Conservation (phyloP, 2,797 vertebrate genomes). For the Protonibea diacanthus region DNA sequence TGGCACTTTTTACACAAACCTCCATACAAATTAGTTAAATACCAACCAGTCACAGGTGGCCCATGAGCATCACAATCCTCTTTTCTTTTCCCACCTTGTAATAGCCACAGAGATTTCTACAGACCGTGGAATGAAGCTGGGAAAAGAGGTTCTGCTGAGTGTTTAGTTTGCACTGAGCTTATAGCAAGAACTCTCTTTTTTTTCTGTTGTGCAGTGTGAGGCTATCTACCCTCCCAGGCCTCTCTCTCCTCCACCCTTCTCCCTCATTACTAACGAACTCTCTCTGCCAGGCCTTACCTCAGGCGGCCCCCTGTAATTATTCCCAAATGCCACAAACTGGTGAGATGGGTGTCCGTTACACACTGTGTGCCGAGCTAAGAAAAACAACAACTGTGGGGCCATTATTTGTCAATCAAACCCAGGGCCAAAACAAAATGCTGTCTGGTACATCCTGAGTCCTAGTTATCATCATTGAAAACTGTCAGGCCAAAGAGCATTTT, state of each 20-base stretch:
- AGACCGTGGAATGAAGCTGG: slow-evolving; percentile 49
- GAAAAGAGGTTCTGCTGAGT: slow-evolving; percentile 55
- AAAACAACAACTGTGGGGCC: slow-evolving; percentile 84
- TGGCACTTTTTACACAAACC: slow-evolving; percentile 59
- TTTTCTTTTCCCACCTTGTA: slow-evolving; percentile 45
- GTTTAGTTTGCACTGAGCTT: slow-evolving; percentile 66
- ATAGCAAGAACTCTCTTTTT: slow-evolving; percentile 36
- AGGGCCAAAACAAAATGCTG: slow-evolving; percentile 83
- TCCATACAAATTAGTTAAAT: slow-evolving; percentile 72
- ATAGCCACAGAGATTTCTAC: slow-evolving; percentile 50
- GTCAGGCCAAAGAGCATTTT: slow-evolving; percentile 81
- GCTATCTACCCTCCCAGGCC: slow-evolving; percentile 68
- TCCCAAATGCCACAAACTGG: slow-evolving; percentile 84
- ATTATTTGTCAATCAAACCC: slow-evolving; percentile 89
- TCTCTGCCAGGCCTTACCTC: slow-evolving; percentile 85
- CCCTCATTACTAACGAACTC: slow-evolving; percentile 83
- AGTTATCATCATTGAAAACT: slow-evolving; percentile 83
- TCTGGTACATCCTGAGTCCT: slow-evolving; percentile 75
- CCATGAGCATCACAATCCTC: slow-evolving; percentile 50
- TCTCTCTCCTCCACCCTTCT: slow-evolving; percentile 66
- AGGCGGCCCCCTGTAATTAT: slow-evolving; percentile 85
- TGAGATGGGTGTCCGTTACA: slow-evolving; percentile 85
- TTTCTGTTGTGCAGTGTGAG: slow-evolving; percentile 58
- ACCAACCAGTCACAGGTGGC: slow-evolving; percentile 63
- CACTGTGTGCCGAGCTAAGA: slow-evolving; percentile 75